Base-by-base conservation (phyloP, 2,888 invertebrate species). In the Coleophora flavipennella region DNA sequence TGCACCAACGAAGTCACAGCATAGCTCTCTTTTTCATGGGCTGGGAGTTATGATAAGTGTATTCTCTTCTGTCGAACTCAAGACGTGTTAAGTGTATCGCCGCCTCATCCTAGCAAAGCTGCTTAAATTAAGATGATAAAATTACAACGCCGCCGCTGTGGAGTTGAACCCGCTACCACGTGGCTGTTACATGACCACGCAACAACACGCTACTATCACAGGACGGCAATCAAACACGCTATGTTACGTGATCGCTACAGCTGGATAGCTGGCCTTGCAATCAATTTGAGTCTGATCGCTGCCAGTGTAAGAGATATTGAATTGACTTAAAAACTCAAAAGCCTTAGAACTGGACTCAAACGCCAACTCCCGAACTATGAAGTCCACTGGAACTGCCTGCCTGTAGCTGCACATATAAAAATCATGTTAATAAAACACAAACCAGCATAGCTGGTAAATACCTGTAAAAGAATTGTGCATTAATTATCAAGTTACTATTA, bases 341-440 rank as follows among this genome's bases (percentile, higher is more conserved):
- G 94, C 94, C 79, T 94, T 93, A 76, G 91, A 91, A 71, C 84
- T 85, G 58, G 92, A 90, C 66, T 91, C 90, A 88, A 97, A 96
- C 70, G 93, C 95, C 89, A 98, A 89, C 87, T 94, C 92, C 80
- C 91, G 90, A 73, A 90, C 86, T 85, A 98, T 88, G 90, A 92
- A 93, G 76, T 91, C 90, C 86, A 96, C 89, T 63, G 93, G 91
- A 87, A 98, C 89, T 80, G 88, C 90, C 86, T 95, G 97, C 68
- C 97, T 96, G 89, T 95, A 97, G 90, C 97, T 96, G 92, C 76
- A 90, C 87, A 86, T 83, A 87, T 63, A 81, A 85, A 62, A 68
- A 68, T 40, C 59, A 75, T 55, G 57, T 78, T 81, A 76, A 62
- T 72, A 62, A 48, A 64, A 69, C 65, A 71, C 55, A 55, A 57